phyloP scores from a whole-genome alignment of 2,113 vertebrate genomes.

The Phycodurus eques region DNA sequence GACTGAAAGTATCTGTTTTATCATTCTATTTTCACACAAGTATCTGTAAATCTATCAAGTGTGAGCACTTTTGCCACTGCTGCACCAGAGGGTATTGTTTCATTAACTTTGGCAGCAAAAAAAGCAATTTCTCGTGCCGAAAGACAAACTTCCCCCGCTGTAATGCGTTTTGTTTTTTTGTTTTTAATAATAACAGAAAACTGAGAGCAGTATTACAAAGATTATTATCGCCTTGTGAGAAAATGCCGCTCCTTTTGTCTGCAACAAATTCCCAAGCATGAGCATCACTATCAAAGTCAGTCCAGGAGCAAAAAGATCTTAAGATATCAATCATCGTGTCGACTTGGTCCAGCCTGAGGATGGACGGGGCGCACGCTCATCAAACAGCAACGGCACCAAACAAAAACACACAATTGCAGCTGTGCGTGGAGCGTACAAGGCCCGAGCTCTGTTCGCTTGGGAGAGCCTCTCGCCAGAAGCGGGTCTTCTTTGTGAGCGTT shows the following conservation, averaged over 20 bases:
- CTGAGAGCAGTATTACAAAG: neutral
- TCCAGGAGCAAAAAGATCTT: constrained; percentile 2
- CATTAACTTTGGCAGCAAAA: too few relatives aligned
- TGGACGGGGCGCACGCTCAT: constrained; percentile 7
- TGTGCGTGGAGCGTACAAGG: constrained; percentile 35
- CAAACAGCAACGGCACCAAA: neutral
- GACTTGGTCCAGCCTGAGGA: neutral
- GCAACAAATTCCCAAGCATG: neutral
- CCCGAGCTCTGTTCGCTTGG: constrained; percentile 45
- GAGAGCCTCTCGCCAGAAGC: constrained; percentile 36
- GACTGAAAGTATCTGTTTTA: too few relatives aligned
- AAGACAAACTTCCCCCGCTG: neutral
- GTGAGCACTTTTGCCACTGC: too few relatives aligned
- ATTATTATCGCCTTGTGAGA: neutral
- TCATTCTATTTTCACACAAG: too few relatives aligned
- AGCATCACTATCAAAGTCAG: neutral
- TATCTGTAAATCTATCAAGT: too few relatives aligned
- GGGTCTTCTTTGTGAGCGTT: constrained; percentile 27
- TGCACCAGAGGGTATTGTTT: too few relatives aligned
- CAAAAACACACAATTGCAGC: constrained; percentile 11
- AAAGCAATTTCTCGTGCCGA: neutral
- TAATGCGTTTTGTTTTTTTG: neutral
- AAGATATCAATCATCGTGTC: neutral
- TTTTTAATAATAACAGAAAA: neutral
- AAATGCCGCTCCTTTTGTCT: neutral